phyloP scores from a whole-genome alignment of 1,140 invertebrate genomes.

The Aradophagus sp. region DNA sequence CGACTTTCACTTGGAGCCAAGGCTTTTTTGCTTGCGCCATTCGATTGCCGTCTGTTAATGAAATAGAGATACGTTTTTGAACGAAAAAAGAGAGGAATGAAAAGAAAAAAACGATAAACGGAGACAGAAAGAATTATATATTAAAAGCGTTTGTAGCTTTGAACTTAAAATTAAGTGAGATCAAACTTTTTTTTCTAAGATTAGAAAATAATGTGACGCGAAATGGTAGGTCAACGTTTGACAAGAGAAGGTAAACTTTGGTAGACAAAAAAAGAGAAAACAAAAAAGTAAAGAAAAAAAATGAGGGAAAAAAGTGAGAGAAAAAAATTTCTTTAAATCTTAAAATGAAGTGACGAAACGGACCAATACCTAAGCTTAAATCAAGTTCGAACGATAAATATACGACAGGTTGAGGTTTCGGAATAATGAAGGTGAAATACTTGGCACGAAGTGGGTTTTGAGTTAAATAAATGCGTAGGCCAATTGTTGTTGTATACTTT shows the following conservation, averaged over 20 bases:
- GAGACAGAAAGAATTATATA: no score
- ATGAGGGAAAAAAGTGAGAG: no score
- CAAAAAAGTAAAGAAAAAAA: conserved; percentile 5
- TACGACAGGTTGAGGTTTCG: conserved; percentile 48
- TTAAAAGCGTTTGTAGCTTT: not conserved
- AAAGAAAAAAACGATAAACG: not conserved
- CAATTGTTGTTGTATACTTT: conserved; percentile 74
- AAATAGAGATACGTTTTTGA: conserved; percentile 4
- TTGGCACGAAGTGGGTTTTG: conserved; percentile 34
- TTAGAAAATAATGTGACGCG: no score
- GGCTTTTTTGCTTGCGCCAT: conserved; percentile 16
- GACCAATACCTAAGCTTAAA: conserved; percentile 41
- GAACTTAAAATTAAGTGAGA: conserved; percentile 28
- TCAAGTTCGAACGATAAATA: conserved; percentile 25
- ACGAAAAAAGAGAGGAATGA: not conserved
- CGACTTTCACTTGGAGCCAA: conserved; percentile 41
- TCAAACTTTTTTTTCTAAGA: no score
- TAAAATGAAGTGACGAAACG: conserved; percentile 20
- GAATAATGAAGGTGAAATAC: conserved; percentile 36
- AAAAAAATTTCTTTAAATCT: no score
- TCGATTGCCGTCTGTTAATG: conserved; percentile 18
- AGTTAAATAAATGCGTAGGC: conserved; percentile 63
- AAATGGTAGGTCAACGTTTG: no score
- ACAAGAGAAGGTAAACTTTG: no score
- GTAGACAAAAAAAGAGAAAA: no score